phyloP scores from a whole-genome alignment of 2,113 vertebrate genomes.

The Tragulus kanchil region DNA sequence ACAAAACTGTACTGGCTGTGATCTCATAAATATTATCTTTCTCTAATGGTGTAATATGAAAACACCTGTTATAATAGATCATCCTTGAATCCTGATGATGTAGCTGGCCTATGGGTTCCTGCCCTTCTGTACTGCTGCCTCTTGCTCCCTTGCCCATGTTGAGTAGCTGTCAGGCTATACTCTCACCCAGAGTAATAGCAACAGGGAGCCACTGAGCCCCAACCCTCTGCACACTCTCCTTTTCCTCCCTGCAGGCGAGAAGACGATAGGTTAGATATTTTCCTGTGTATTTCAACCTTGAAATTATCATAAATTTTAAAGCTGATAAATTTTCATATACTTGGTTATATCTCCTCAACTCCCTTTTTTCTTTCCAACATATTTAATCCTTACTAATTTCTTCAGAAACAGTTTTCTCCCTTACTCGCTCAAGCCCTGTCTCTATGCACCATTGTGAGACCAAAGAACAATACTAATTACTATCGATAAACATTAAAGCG shows the following conservation, averaged over 20 bases:
- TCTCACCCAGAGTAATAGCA: too few relatives aligned
- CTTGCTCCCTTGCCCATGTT: neutral
- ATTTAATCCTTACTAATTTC: conserved; percentile 55
- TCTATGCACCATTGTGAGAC: neutral
- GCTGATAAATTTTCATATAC: neutral
- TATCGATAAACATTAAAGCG: neutral
- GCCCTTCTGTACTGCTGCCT: neutral
- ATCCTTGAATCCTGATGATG: neutral
- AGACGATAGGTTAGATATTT: neutral
- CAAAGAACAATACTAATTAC: conserved; percentile 45
- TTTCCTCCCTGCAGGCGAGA: neutral
- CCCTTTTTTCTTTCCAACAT: neutral
- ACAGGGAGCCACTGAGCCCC: neutral
- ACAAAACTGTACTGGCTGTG: neutral
- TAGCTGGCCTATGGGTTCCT: neutral
- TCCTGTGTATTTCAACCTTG: neutral
- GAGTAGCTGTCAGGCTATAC: neutral
- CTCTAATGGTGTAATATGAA: neutral
- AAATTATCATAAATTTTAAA: conserved; percentile 27
- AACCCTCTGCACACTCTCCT: neutral
- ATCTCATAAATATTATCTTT: neutral
- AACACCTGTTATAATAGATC: neutral
- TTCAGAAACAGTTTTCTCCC: neutral
- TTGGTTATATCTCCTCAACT: neutral
- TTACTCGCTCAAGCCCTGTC: neutral